Evolutionary conservation across 2,888 invertebrate genomes (phyloP), one percentile per base, ranked within the genome.

Genomic region (Crocallis elinguaria): DNA sequence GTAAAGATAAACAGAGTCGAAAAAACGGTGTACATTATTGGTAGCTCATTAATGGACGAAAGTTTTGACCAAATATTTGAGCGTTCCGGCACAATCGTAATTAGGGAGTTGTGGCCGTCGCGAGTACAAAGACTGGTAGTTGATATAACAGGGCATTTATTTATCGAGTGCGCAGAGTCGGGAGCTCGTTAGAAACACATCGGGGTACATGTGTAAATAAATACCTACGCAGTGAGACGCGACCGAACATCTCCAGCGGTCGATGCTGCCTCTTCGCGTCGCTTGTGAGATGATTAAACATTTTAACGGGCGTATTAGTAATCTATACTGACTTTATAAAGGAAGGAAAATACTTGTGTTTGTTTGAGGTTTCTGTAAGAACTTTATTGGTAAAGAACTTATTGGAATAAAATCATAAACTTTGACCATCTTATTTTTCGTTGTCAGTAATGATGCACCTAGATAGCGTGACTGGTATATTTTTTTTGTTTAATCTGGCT

Each of bases 11-110:
- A 83, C 70, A 77, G 73, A 78, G 33, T 78, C 67, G 37, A 80
- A 81, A 82, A 82, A 82, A 69, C 64, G 65, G 64, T 64, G 69
- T 68, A 77, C 69, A 76, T 78, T 84, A 85, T 84, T 86, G 86
- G 90, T 86, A 90, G 89, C 88, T 86, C 82, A 86, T 85, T 89
- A 90, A 86, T 79, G 82, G 86, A 82, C 62, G 86, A 89, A 88
- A 89, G 88, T 88, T 88, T 88, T 76, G 78, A 70, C 60, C 71
- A 89, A 90, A 89, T 90, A 90, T 90, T 90, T 88, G 79, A 84
- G 69, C 77, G 79, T 82, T 75, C 79, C 75, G 74, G 71, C 77
- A 77, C 76, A 80, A 81, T 82, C 78, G 82, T 87, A 86, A 88
- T 88, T 87, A 88, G 82, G 60, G 73, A 69, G 77, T 75, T 75